These are phyloP conservation scores for Meteorus colon DNA, from an alignment of 2,888 invertebrate species.

Conservation along the genomic window DNA sequence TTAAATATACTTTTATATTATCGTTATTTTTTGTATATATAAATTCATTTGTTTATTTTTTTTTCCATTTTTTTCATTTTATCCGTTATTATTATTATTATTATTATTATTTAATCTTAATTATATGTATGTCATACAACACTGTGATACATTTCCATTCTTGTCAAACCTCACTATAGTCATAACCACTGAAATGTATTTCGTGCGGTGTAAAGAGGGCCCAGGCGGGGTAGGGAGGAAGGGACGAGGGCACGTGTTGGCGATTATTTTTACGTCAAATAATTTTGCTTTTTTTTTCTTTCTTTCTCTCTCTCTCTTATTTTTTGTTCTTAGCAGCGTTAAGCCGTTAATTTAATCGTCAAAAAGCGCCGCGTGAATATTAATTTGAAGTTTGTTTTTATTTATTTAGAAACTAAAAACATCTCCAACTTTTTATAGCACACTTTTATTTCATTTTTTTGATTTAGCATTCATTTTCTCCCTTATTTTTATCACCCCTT, in stretches of 20 bases:
- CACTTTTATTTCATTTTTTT: conserved; percentile 32
- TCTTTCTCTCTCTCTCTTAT: background rate
- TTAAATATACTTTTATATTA: conserved; percentile 65
- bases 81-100: conserved; percentile 35
- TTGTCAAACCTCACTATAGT: conserved; percentile 29
- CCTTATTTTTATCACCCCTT: background rate
- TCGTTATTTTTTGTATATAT: conserved; percentile 64
- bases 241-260: conserved; percentile 27
- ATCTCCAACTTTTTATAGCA: conserved; percentile 22
- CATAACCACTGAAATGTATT: conserved; percentile 30
- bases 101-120: conserved; percentile 35
- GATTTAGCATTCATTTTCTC: conserved; percentile 17
- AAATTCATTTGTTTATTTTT: conserved; percentile 55
- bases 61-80: conserved; percentile 50
- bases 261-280: conserved; percentile 32
- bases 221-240: background rate
- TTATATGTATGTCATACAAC: conserved; percentile 54
- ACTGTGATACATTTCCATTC: conserved; percentile 48
- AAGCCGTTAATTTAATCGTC: conserved; percentile 40
- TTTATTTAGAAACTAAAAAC: background rate
- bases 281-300: conserved; percentile 28
- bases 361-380: conserved; percentile 26
- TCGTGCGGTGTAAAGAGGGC: conserved; percentile 21
- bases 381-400: conserved; percentile 3
- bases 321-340: background rate